Conservation (phyloP, 2,113 vertebrate genomes). For the Arvicanthis niloticus region DNA sequence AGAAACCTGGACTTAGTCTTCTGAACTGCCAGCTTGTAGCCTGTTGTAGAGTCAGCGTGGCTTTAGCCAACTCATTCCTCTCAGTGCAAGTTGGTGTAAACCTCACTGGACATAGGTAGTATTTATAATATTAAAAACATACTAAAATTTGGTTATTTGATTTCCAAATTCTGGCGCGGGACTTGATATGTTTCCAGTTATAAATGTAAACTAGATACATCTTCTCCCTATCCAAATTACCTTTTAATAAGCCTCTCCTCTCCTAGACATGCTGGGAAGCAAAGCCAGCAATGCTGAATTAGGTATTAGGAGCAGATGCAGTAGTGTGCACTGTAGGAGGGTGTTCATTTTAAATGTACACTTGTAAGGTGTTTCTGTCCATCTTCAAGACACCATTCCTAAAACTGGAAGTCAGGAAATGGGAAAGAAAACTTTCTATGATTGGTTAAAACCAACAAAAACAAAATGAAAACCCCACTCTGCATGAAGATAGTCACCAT, state of each 20-base stretch:
- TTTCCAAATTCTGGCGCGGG: not conserved
- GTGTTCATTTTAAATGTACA: constrained; percentile 24
- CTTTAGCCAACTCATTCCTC: too few species aligned
- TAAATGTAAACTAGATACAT: not conserved
- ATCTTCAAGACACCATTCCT: not conserved
- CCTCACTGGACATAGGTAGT: not conserved
- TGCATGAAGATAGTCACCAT: not conserved
- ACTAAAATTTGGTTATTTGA: not conserved
- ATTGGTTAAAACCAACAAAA: not conserved
- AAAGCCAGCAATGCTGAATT: not conserved
- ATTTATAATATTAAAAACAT: not conserved
- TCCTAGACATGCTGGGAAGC: not conserved
- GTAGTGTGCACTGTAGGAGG: not conserved
- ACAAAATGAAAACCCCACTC: not conserved
- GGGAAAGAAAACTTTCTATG: not conserved
- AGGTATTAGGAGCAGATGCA: not conserved
- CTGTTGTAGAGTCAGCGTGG: too few species aligned
- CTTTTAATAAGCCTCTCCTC: not conserved
- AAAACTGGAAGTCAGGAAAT: not conserved
- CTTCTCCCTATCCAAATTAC: not conserved
- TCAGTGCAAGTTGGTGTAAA: not conserved
- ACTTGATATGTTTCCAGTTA: constrained; percentile 17
- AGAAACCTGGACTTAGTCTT: too few species aligned
- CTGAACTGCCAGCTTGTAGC: too few species aligned
- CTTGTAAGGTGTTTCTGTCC: not conserved